Evolutionary conservation across 2,113 vertebrate species (phyloP).

Genomic region (Apus apus): DNA sequence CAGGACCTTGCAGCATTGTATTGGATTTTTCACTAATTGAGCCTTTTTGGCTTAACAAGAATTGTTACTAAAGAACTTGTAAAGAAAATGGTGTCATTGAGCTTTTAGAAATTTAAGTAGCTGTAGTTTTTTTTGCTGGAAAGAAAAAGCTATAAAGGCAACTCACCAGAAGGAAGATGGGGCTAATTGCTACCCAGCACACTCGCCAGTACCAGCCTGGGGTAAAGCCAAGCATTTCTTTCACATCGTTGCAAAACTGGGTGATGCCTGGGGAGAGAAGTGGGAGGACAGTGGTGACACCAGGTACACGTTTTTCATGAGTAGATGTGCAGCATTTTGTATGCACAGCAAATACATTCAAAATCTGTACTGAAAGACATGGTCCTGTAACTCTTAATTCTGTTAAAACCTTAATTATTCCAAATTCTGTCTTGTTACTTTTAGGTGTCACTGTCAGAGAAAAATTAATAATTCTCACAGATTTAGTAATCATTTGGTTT

Average conservation of each 20-base stretch:
- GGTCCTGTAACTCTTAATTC: neutral
- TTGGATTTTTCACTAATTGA: neutral
- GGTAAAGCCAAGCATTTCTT: slow-evolving; percentile 93
- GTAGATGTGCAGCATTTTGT: neutral
- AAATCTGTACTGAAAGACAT: neutral
- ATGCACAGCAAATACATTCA: neutral
- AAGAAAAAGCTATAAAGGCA: neutral
- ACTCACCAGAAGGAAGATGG: slow-evolving; percentile 94
- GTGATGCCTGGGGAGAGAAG: slow-evolving; percentile 82
- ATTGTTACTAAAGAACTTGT: neutral
- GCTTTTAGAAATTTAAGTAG: neutral
- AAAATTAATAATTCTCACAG: neutral
- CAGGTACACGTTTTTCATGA: neutral
- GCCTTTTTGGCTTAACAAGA: neutral
- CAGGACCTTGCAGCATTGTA: neutral
- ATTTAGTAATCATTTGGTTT: neutral
- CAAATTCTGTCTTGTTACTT: neutral
- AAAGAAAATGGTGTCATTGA: neutral
- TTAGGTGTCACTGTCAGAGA: neutral
- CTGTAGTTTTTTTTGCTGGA: neutral
- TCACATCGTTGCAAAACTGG: slow-evolving; percentile 91
- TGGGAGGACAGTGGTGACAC: neutral
- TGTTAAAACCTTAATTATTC: neutral
- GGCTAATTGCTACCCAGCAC: slow-evolving; percentile 95
- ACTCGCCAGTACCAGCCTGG: slow-evolving; percentile 93